Conservation (phyloP, 2,888 invertebrate species). For the Strigamia maritima region DNA sequence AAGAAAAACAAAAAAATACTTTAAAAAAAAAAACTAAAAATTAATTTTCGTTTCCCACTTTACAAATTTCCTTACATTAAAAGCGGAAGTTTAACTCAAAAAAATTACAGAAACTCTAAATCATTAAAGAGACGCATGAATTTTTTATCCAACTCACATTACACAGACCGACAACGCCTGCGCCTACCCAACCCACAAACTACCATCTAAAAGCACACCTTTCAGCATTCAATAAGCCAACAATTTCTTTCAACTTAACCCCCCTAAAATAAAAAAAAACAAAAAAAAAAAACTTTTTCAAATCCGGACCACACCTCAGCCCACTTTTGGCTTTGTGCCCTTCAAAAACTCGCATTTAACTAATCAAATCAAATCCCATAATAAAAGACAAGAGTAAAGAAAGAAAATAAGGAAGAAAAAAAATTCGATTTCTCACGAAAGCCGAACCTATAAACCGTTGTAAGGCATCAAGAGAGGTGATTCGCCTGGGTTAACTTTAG, state of each 20-base stretch:
- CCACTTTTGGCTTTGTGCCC: neutral
- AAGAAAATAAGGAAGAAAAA: neutral
- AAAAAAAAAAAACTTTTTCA: neutral
- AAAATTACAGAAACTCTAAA: neutral
- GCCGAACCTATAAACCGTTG: neutral
- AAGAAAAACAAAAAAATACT: neutral
- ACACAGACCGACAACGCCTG: constrained; percentile 26
- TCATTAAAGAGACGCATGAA: constrained; percentile 9
- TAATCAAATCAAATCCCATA: neutral
- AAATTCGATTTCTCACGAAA: neutral
- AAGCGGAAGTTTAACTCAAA: neutral
- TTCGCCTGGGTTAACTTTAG: constrained; percentile 12
- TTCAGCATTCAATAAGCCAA: constrained; percentile 21
- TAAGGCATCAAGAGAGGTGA: neutral
- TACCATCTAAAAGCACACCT: constrained; percentile 20
- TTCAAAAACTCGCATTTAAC: neutral
- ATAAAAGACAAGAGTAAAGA: neutral
- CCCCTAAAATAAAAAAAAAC: neutral
- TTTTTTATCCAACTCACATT: constrained; percentile 15
- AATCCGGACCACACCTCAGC: neutral
- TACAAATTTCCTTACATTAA: neutral
- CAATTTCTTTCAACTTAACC: constrained; percentile 17
- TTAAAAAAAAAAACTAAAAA: neutral
- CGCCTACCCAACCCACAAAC: constrained; percentile 8
- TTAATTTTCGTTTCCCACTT: neutral